Evolutionary conservation across 1,140 invertebrate genomes (phyloP), one percentile per base, ranked within the genome.

Genomic region (Drosophila lacteicornis): DNA sequence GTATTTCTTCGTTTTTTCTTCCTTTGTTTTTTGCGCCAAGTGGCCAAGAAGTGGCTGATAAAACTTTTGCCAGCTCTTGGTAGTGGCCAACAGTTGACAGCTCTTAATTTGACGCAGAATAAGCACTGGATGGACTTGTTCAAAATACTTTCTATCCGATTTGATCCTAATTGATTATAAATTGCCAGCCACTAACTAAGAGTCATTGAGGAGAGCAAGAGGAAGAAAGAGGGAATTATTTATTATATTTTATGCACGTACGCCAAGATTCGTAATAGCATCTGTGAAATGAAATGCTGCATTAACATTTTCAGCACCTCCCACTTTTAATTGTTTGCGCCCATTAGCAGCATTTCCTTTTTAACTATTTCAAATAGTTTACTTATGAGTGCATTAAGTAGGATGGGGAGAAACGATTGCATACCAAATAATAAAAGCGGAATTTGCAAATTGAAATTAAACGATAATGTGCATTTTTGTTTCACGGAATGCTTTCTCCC

Each of bases 81-180:
- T 40, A 57, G 30, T 27, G 22, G 33, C 47, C 42, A 38, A n/a
- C n/a, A 22, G 42, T 55, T 87, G 84, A 80, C 84, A 80, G 84
- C 46, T 87, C 65, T 80, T 88, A 88, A 87, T 88, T 80, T 83
- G 84, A 84, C 85, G 65, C 33, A 62, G 74, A 84, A 79, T 70
- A 75, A 79, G 80, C 63, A 11, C 50, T 61, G 75, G 65, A 69
- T 67, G 63, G 53, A 62, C 71, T 74, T 66, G 77, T 81, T 90
- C 77, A 90, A 79, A 88, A 75, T 62, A 83, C 67, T 65, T 82
- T 66, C 36, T 69, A 38, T 58, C 33, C 47, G 60, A 56, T 83
- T 80, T 84, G 55, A 80, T 71, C 74, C 61, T 88, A 88, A 87
- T 87, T 87, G 85, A 79, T 87, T 84, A 81, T 63, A 87, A 76